Base-by-base conservation (phyloP, 2,113 vertebrate genomes). In the Cercopithecus mona region DNA sequence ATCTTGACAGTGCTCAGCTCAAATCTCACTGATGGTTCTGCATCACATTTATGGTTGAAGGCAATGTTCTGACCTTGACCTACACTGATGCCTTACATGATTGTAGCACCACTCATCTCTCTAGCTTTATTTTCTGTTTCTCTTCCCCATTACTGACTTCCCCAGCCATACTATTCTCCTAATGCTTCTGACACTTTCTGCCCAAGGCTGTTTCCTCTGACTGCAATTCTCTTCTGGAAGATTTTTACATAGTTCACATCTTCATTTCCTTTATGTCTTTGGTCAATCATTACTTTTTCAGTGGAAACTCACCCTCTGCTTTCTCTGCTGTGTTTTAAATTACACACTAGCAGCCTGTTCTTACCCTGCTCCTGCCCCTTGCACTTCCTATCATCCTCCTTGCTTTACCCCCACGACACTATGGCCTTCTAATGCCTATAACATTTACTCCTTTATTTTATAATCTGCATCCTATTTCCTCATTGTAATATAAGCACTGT, bases 351-450 rank as follows among this genome's bases (percentile, higher is more conserved):
- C 27, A 25, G 9, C 22, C 20, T 52, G 9, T 40, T 40, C 4
- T 8, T 35, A 10, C 3, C 2, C 27, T 23, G n/a, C 0, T 9
- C 6, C 25, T 82, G 11, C 32, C 1, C 10, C 40, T 11, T 43
- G 6, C 4, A 16, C 1, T 78, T 5, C 18, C 4, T 16, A 2
- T 1, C 6, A 3, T 35, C 6, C 2, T 76, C 9, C 27, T 25
- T 57, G 3, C 6, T 32, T 73, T 50, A 48, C 25, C 6, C 9
- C 55, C 30, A 10, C 12, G 25, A 16, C 5, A n/a, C 30, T 38
- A 55, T 8, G 4, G 2, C 6, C 57, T 70, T 68, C 35, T 76
- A 79, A 66, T 55, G 73, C 20, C 20, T 59, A 6, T 23, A 40
- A 66, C 3, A 78, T 8, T 25, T 59, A 43, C 8, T 81, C 23